Evolutionary conservation across 2,888 invertebrate genomes (phyloP).

Genomic region (Gastrophysa polygoni): DNA sequence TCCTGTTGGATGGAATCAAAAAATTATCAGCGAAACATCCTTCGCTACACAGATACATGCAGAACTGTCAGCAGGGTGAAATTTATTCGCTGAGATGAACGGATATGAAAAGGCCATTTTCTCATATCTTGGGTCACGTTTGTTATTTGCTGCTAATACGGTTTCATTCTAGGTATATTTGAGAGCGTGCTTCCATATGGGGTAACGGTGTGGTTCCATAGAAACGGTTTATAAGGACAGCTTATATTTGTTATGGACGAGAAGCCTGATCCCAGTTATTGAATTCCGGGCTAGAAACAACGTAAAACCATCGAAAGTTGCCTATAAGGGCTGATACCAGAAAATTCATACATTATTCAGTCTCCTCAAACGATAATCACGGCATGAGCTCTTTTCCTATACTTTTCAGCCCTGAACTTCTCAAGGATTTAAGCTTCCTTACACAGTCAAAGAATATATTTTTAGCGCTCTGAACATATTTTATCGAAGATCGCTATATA

Average conservation of each 20-base stretch:
- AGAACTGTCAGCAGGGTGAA: background rate
- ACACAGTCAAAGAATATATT: background rate
- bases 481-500: background rate
- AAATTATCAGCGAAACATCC: slow-evolving; percentile 3
- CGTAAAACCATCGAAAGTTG: too few species aligned
- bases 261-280: too few species aligned
- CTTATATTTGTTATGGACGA: too few species aligned
- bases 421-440: background rate
- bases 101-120: slow-evolving; percentile 5
- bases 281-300: too few species aligned
- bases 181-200: too few species aligned
- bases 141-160: background rate
- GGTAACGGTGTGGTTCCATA: too few species aligned
- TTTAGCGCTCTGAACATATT: background rate
- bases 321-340: too few species aligned
- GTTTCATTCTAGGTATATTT: background rate
- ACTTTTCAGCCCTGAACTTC: too few species aligned
- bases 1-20: background rate
- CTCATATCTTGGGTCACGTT: background rate
- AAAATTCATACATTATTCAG: too few species aligned
- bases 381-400: too few species aligned
- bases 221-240: too few species aligned
- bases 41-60: slow-evolving; percentile 3
- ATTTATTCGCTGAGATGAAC: background rate
- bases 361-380: too few species aligned